phyloP scores from a whole-genome alignment of 2,797 vertebrate species.

The Ammospiza maritima region DNA sequence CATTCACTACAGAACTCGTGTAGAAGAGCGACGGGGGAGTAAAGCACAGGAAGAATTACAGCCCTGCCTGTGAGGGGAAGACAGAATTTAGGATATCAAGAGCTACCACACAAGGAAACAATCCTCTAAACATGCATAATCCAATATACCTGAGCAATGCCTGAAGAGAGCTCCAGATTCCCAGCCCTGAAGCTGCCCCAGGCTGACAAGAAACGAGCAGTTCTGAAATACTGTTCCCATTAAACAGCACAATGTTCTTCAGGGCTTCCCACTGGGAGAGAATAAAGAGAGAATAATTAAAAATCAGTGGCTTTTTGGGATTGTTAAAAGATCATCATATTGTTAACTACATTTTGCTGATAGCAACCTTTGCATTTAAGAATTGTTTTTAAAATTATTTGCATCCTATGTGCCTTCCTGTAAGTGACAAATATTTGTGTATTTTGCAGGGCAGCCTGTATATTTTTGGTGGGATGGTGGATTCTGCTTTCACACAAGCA shows the following conservation, averaged over 20 bases:
- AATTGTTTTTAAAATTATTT: background rate
- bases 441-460: constrained; percentile 80
- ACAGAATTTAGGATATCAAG: background rate
- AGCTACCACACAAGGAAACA: background rate
- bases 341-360: background rate
- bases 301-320: background rate
- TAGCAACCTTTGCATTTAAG: background rate
- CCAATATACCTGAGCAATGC: background rate
- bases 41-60: constrained; percentile 1
- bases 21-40: background rate
- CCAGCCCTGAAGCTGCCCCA: background rate
- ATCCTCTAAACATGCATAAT: background rate
- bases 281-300: background rate
- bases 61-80: background rate
- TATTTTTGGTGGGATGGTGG: constrained; percentile 86
- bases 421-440: background rate
- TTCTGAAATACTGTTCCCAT: fast-evolving
- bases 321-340: background rate
- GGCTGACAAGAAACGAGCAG: background rate
- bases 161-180: background rate
- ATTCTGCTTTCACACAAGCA: constrained; percentile 80
- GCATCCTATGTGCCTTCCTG: background rate
- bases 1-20: background rate
- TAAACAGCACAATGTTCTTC: background rate
- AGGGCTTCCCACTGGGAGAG: background rate